Conservation (phyloP, 1,140 invertebrate species). For the Wiebesia pumilae region DNA sequence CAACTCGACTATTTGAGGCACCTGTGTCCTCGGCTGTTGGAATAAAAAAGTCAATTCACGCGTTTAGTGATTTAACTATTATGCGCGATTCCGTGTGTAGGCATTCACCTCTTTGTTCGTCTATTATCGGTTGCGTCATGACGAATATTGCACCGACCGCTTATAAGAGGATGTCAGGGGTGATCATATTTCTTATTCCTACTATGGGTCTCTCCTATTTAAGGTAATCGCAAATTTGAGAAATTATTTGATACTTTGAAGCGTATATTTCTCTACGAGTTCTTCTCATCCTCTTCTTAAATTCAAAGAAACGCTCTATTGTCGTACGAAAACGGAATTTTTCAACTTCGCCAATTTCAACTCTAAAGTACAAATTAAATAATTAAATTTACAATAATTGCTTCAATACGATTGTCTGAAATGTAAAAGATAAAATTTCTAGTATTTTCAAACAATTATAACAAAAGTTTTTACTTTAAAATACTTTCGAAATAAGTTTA, state of each 20-base stretch:
- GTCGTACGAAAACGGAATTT: neutral
- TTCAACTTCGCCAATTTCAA: neutral
- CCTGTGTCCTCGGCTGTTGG: constrained; percentile 64
- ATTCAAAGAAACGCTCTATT: neutral
- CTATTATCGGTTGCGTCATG: neutral
- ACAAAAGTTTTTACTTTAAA: neutral
- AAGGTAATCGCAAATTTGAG: constrained; percentile 2
- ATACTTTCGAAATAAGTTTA: neutral
- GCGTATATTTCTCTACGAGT: neutral
- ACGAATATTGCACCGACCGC: neutral
- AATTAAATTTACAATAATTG: neutral
- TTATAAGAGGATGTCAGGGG: neutral
- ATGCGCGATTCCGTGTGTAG: neutral
- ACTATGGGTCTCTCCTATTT: neutral
- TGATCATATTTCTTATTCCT: neutral
- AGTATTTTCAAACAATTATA: neutral
- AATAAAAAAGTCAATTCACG: constrained; percentile 51
- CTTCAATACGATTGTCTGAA: neutral
- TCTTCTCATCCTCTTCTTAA: neutral
- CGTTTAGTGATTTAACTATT: neutral
- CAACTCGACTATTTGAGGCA: constrained; percentile 66
- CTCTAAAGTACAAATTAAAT: constrained; percentile 4
- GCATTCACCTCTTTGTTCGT: constrained; percentile 23
- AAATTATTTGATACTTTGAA: neutral
- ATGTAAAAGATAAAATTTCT: neutral